Conservation (phyloP, 2,797 vertebrate genomes). For the Phalanger gymnotis region DNA sequence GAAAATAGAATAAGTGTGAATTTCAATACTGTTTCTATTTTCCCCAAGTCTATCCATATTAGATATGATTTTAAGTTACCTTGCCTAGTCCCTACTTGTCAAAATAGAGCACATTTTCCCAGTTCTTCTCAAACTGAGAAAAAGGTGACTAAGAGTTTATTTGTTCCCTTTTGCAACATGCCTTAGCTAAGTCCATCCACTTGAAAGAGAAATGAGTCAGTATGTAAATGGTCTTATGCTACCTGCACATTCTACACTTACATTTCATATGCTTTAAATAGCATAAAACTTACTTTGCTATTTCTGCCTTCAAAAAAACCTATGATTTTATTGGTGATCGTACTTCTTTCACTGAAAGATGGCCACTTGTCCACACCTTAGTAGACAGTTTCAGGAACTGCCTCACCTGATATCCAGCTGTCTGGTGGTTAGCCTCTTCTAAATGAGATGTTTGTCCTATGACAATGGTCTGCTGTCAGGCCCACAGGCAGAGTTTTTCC, state of each 20-base stretch:
- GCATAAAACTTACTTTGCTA: not conserved
- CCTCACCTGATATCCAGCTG: not conserved
- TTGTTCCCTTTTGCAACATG: slow-evolving; percentile 42
- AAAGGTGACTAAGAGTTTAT: not conserved
- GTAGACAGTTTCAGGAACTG: not conserved
- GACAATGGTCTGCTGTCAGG: not conserved
- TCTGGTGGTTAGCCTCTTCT: not conserved
- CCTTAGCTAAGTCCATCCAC: slow-evolving; percentile 20
- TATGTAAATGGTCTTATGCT: slow-evolving; percentile 38
- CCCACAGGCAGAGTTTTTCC: not conserved
- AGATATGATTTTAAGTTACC: slow-evolving; percentile 10
- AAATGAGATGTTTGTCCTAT: not conserved
- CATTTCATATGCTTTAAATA: not conserved
- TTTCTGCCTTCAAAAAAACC: not conserved
- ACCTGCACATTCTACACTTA: slow-evolving; percentile 9
- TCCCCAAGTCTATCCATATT: slow-evolving; percentile 9
- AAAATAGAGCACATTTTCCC: not conserved
- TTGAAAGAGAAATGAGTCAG: slow-evolving; percentile 19
- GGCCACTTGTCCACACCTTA: not conserved
- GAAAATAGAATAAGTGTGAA: slow-evolving; percentile 61
- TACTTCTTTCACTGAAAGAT: not conserved
- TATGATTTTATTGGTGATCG: not conserved
- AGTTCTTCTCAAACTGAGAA: not conserved
- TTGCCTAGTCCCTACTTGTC: slow-evolving; percentile 7
- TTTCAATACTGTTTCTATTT: slow-evolving; percentile 62